phyloP scores from a whole-genome alignment of 2,888 invertebrate genomes.

The Antheraea assamensis region DNA sequence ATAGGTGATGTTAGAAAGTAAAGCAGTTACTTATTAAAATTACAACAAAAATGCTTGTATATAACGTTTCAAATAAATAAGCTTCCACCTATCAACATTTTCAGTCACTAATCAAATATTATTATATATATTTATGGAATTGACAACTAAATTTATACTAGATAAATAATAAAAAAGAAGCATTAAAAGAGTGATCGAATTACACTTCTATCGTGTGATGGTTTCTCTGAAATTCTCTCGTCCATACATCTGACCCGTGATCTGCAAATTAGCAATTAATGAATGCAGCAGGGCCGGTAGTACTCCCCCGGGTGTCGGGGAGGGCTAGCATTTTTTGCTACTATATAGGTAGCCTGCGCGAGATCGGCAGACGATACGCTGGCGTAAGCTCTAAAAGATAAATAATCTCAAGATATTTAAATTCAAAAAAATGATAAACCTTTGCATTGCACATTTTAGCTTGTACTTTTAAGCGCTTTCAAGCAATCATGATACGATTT shows the following conservation, averaged over 20 bases:
- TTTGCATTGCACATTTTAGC: no score
- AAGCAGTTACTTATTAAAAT: no score
- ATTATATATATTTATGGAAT: not conserved
- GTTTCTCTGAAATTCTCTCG: not conserved
- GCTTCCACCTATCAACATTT: no score
- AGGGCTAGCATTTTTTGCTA: conserved; percentile 52
- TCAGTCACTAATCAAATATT: not conserved
- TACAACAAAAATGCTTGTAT: no score
- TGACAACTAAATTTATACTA: no score
- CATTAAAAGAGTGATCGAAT: not conserved
- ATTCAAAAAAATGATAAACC: no score
- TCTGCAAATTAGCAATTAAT: conserved; percentile 81
- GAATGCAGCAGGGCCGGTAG: conserved; percentile 62
- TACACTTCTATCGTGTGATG: not conserved
- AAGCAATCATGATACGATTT: no score
- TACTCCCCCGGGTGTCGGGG: conserved; percentile 41
- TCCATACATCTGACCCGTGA: conserved; percentile 63
- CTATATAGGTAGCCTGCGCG: conserved; percentile 66
- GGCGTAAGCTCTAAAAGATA: conserved; percentile 33
- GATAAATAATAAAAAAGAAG: not conserved
- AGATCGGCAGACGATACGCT: conserved; percentile 48
- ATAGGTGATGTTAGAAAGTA: no score
- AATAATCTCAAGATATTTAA: conserved; percentile 27
- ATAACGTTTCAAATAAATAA: no score
- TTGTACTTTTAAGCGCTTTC: no score